Evolutionary conservation across 2,888 invertebrate genomes (phyloP), one percentile per base, ranked within the genome.

Genomic region (Xestoiulus laeticollis): DNA sequence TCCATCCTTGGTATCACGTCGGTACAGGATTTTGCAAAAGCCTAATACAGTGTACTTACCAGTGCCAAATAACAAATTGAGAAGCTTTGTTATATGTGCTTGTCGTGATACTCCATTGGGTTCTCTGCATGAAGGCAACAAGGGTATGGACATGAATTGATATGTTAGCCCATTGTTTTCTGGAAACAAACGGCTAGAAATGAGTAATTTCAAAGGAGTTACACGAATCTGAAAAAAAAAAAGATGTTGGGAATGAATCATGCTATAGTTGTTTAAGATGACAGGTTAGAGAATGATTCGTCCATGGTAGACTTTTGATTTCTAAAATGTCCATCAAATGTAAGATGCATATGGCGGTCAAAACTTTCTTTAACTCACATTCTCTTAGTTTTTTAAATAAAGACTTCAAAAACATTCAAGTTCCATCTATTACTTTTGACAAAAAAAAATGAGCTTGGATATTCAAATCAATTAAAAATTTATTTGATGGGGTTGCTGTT

Each of bases 141-240:
- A 68, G 68, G 68, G 68, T 68, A 68, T 68, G 68, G 68, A 68
- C 68, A 68, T 68, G 68, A 68, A 68, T 68, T 68, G 68, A 68
- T 68, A 68, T 68, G 68, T 68, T 68, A 68, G n/a, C 68, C 68
- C 68, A 68, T 68, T 68, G 68, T 68, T 68, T 68, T 68, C 68
- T 22, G 26, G 68, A 68, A 59, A 68, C 16, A 16, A 68, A 26
- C 68, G 68, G n/a, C 43, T 43, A 3, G 22, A 4, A 68, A 26
- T 68, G 16, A 26, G 68, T 26, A 26, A 68, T 26, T 68, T 26
- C 22, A 26, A 10, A 26, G 68, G 68, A 19, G 68, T 68, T 68
- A 68, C 68, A 68, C 26, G 68, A 68, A 68, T 68, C 68, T 22
- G 2, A 22, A 59, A 59, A 26, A 68, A 68, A 26, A n/a, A n/a